Base-by-base conservation (phyloP, 1,140 invertebrate species). In the Tachypleus tridentatus region DNA sequence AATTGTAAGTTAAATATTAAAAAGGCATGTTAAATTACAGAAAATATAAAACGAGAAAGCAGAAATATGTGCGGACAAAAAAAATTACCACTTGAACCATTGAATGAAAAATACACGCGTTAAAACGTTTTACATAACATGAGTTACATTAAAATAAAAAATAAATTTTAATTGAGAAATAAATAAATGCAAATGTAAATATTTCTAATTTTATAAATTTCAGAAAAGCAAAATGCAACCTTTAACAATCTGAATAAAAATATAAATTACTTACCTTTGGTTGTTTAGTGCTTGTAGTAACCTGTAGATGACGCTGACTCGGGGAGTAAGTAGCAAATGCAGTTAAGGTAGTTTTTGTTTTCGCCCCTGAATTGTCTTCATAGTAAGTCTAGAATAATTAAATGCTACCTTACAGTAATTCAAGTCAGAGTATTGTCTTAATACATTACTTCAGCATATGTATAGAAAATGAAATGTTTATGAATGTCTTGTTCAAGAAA, bases 291-390 rank as follows among this genome's bases (percentile, higher is more conserved):
- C 88, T 91, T 4, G 93, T 95, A 7, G 83, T 84, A 3, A 97
- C 83, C 73, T 92, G 88, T 9, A 98, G 86, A 72, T 93, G 89
- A 69, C 88, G 86, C 73, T 91, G 84, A 64, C 84, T 80, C 1
- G 88, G 88, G n/a, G 91, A 92, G 74, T 86, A 87, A 72, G 92
- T 87, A 5, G 87, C 79, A 7, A 90, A 76, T 58, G 90, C 77
- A 3, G 87, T 72, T 5, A 92, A 71, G n/a, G 71, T 69, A 0
- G 76, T 71, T 5, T 80, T 79, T 0, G 82, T 82, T 74, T 54
- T 67, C 49, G 73, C 70, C 51, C 69, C 69, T n/a, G 63, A 67
- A 57, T 71, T 67, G 63, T 93, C 89, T 6, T 79, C 75, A 64
- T 90, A 86, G 60, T 80, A 78, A 0, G 89, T 91, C 72, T 71